phyloP scores from a whole-genome alignment of 2,888 invertebrate genomes.

The Lithosia quadra region DNA sequence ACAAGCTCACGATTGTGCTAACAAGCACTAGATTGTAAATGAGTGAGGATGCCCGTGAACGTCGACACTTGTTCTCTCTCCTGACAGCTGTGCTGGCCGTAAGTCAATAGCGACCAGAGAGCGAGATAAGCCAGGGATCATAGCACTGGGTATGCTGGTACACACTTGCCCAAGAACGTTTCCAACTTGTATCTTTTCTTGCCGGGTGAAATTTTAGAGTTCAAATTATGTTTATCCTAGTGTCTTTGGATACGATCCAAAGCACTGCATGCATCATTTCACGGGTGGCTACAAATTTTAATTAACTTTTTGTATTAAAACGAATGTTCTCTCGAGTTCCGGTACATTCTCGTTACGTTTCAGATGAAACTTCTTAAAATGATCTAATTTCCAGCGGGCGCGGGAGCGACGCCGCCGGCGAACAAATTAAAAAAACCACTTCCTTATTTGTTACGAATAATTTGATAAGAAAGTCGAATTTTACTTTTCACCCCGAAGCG shows the following conservation, averaged over 20 bases:
- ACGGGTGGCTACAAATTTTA: constrained; percentile 8
- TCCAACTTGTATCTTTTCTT: background rate
- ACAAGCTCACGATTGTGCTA: background rate
- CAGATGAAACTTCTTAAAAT: constrained; percentile 20
- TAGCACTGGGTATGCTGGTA: background rate
- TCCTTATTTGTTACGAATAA: constrained; percentile 15
- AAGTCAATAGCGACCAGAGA: background rate
- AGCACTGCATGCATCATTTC: background rate
- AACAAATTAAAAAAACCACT: constrained; percentile 13
- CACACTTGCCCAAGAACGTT: background rate
- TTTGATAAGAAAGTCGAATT: constrained; percentile 14
- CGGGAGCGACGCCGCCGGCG: background rate
- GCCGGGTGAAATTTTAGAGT: background rate
- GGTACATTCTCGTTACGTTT: background rate
- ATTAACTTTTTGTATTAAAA: constrained; percentile 8
- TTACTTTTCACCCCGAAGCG: background rate
- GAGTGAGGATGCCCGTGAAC: too few species aligned
- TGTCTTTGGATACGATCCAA: background rate
- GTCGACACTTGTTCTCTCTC: too few species aligned
- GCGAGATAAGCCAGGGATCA: background rate
- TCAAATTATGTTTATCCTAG: background rate
- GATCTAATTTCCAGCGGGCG: constrained; percentile 3
- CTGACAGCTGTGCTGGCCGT: background rate
- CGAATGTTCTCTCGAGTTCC: background rate
- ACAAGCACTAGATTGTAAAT: background rate